Conservation (phyloP, 2,888 invertebrate species). For the Athalia cordata region DNA sequence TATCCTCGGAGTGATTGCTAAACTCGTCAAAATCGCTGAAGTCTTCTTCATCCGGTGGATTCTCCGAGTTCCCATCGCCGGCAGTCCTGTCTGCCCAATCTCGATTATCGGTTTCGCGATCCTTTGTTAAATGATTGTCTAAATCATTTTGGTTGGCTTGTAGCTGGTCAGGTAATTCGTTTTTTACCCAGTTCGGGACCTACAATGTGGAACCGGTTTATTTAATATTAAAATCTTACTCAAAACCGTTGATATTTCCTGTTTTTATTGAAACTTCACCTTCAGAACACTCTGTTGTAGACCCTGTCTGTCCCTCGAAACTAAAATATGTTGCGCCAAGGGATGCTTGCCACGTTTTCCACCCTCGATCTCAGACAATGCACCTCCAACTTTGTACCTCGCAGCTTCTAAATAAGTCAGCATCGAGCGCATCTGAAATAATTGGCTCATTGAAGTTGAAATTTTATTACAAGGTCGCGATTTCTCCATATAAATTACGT, state of each 20-base stretch:
- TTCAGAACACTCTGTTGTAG: conserved; percentile 90
- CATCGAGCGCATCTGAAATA: conserved; percentile 91
- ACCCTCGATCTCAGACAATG: conserved; percentile 88
- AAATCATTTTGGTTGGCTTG: conserved; percentile 67
- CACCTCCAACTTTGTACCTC: conserved; percentile 89
- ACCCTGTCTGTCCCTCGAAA: conserved; percentile 92
- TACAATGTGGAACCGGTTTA: conserved; percentile 62
- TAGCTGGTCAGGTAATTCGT: conserved; percentile 76
- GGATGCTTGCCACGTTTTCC: conserved; percentile 87
- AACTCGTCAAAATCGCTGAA: conserved; percentile 84
- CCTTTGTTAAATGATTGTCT: conserved; percentile 61
- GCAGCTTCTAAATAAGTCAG: conserved; percentile 93
- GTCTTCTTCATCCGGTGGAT: conserved; percentile 81
- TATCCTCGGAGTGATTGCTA: conserved; percentile 70
- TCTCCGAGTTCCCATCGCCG: conserved; percentile 86
- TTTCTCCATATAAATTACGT: not conserved
- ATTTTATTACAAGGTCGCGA: not conserved
- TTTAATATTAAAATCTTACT: conserved; percentile 66
- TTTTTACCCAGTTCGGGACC: conserved; percentile 86
- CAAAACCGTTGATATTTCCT: conserved; percentile 69
- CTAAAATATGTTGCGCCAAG: conserved; percentile 89
- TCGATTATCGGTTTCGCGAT: conserved; percentile 68
- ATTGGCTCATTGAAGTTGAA: conserved; percentile 1
- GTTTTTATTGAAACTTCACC: conserved; percentile 70
- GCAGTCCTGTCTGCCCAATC: conserved; percentile 86